These are phyloP conservation scores for Cephonodes hylas DNA, from an alignment of 2,888 invertebrate species.

Conservation along the genomic window DNA sequence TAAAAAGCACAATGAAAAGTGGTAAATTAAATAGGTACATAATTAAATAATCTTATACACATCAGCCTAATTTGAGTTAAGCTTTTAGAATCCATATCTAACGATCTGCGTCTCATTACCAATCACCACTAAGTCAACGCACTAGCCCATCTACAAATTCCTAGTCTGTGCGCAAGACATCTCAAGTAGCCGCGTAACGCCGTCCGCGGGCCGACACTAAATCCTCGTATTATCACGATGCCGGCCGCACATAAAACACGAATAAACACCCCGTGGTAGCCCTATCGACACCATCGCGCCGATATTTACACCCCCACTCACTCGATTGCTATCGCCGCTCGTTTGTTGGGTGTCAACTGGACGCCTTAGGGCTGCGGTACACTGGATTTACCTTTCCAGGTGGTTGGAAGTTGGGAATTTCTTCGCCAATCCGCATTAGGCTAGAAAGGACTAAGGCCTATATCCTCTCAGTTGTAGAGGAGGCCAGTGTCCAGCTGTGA, in stretches of 20 bases:
- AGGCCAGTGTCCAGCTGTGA: too few relatives aligned
- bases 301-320: constrained; percentile 45
- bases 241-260: constrained; percentile 57
- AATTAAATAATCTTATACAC: too few relatives aligned
- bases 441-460: too few relatives aligned
- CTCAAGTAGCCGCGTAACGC: constrained; percentile 58
- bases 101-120: too few relatives aligned
- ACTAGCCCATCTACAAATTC: background rate
- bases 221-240: constrained; percentile 69
- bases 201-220: constrained; percentile 43
- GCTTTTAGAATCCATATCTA: too few relatives aligned
- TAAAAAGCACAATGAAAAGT: too few relatives aligned
- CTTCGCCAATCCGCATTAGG: too few relatives aligned
- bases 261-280: constrained; percentile 50
- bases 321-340: constrained; percentile 69
- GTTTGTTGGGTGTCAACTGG: constrained; percentile 56
- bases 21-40: too few relatives aligned
- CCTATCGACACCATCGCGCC: constrained; percentile 52
- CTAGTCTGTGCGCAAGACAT: constrained; percentile 40
- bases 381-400: constrained; percentile 26
- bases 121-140: too few relatives aligned
- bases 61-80: too few relatives aligned
- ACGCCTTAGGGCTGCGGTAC: constrained; percentile 29
- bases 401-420: too few relatives aligned
- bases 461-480: too few relatives aligned